These are phyloP conservation scores for Chitala chitala DNA, from an alignment of 2,113 vertebrate genomes.

Conservation along the genomic window DNA sequence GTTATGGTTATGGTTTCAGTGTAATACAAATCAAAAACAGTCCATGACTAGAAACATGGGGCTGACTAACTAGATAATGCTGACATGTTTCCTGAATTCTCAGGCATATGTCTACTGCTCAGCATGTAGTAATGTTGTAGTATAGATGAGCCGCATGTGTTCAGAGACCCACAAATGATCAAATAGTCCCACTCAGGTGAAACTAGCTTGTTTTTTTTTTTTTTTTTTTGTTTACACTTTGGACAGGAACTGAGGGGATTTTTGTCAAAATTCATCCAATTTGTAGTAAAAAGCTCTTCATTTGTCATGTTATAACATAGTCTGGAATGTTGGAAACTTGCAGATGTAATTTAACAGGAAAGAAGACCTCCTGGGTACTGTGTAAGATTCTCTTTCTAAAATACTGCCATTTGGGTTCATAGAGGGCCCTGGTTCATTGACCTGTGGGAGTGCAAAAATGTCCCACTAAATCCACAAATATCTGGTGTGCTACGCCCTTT, in stretches of 20 bases:
- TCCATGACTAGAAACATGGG: too few relatives aligned
- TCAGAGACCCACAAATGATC: not conserved
- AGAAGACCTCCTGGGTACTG: not conserved
- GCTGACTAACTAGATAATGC: not conserved
- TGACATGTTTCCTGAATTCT: not conserved
- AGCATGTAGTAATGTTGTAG: not conserved
- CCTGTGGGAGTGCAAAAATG: not conserved
- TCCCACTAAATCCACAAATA: conserved; percentile 1
- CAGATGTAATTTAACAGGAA: not conserved
- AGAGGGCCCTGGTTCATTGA: conserved; percentile 6
- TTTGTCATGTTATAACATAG: not conserved
- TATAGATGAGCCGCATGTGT: not conserved
- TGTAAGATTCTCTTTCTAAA: not conserved
- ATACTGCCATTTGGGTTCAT: not conserved
- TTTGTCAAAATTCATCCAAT: not conserved
- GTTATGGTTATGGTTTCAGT: not conserved
- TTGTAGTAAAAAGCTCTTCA: conserved; percentile 15
- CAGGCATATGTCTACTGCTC: not conserved
- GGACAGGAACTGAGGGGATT: not conserved
- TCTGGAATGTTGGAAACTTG: not conserved
- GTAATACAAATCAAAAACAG: not conserved
- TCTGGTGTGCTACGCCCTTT: not conserved
- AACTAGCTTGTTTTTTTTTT: too few relatives aligned
- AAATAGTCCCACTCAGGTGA: not conserved
- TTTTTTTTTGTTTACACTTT: not conserved